Percentiles rank a stretch among this genome's conserved stretches.
phyloP scores from a whole-genome alignment of 2,113 vertebrate species.

The Cinclus cinclus region DNA sequence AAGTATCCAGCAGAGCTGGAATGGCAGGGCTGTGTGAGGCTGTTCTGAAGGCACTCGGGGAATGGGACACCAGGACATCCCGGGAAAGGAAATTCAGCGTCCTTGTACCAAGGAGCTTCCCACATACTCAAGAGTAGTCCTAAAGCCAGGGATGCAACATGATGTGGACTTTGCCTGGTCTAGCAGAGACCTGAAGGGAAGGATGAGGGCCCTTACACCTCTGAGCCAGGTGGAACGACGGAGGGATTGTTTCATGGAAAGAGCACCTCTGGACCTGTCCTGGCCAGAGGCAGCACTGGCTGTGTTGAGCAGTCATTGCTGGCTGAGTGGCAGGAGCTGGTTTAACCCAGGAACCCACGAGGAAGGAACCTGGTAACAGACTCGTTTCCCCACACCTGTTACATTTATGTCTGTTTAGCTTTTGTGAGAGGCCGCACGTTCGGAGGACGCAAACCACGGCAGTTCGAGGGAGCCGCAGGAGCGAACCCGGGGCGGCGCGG shows the following conservation, averaged over 20 bases:
- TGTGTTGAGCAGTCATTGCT: background rate
- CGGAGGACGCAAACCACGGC: accelerated
- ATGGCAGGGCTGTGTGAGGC: background rate
- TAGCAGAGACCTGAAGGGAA: background rate
- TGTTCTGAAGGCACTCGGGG: accelerated
- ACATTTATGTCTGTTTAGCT: accelerated
- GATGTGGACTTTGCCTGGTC: background rate
- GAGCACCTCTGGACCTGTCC: background rate
- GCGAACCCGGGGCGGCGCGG: too few species aligned
- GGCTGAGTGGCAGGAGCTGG: background rate
- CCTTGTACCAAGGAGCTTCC: background rate
- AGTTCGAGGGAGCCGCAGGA: background rate
- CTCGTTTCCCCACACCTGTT: background rate
- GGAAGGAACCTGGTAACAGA: background rate
- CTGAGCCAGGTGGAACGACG: accelerated
- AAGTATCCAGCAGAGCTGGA: background rate
- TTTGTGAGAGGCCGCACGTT: accelerated
- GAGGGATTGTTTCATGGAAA: background rate
- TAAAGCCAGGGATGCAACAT: background rate
- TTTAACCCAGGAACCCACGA: accelerated
- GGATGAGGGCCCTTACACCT: background rate
- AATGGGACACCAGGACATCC: background rate
- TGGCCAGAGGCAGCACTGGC: accelerated
- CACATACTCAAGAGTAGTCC: background rate
- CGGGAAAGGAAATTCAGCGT: accelerated